These are phyloP conservation scores for Acestrorhynchus altus DNA, from an alignment of 2,797 vertebrate genomes.

Conservation along the genomic window DNA sequence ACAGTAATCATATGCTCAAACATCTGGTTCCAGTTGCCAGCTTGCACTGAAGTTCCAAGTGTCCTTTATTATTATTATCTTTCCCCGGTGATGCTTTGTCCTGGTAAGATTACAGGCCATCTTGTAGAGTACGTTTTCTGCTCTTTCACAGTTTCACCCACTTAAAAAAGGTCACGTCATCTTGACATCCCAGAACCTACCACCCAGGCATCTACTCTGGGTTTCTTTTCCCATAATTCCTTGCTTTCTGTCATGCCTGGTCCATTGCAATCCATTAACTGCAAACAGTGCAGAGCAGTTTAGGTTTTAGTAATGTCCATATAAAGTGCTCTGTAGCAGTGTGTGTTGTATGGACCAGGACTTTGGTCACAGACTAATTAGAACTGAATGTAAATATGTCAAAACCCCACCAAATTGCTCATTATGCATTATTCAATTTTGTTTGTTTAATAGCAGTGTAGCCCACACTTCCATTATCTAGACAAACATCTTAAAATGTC, in stretches of 20 bases:
- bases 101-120: constrained; percentile 71
- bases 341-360: no score
- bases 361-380: no score
- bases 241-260: constrained; percentile 7
- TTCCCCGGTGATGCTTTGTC: constrained; percentile 70
- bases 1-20: constrained; percentile 71
- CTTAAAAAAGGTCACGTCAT: constrained; percentile 70
- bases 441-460: no score
- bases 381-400: no score
- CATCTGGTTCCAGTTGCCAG: constrained; percentile 80
- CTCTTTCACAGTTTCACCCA: constrained; percentile 69
- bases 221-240: background rate
- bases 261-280: constrained; percentile 24
- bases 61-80: constrained; percentile 76
- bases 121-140: constrained; percentile 67
- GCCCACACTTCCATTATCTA: no score
- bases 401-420: no score
- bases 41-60: constrained; percentile 68
- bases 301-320: no score
- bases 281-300: background rate
- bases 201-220: background rate
- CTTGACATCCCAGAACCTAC: background rate
- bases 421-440: no score
- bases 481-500: no score
- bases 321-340: no score